Percentiles rank a stretch among this genome's conserved stretches.
Conservation (phyloP, 2,888 invertebrate genomes). For the Marronus borbonicus region DNA sequence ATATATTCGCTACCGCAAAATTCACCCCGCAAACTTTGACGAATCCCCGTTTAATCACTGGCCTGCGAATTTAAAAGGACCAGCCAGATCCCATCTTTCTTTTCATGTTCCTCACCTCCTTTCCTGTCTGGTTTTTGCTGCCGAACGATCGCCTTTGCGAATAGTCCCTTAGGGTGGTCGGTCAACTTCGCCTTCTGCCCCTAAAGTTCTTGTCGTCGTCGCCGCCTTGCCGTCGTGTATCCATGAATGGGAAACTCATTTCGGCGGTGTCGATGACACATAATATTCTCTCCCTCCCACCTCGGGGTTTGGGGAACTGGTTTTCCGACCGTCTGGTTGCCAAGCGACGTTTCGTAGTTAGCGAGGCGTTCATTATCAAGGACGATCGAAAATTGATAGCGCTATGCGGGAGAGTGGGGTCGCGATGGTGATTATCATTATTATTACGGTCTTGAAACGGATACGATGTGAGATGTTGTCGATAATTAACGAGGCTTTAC, state of each 20-base stretch:
- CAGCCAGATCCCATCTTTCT: neutral
- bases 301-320: neutral
- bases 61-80: constrained; percentile 20
- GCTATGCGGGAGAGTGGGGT: neutral
- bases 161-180: neutral
- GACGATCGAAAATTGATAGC: constrained; percentile 4
- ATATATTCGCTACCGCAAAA: constrained; percentile 50
- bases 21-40: constrained; percentile 17
- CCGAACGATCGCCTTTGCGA: too few species aligned
- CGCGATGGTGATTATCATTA: neutral
- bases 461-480: too few species aligned
- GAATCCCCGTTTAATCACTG: constrained; percentile 34
- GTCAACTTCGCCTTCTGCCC: neutral
- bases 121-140: neutral
- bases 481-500: too few species aligned
- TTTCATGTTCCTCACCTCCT: neutral
- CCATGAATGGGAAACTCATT: neutral
- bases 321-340: neutral
- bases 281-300: neutral
- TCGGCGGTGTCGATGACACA: neutral
- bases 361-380: neutral
- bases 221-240: neutral
- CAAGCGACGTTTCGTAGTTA: neutral
- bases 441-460: neutral
- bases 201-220: neutral